Base-by-base conservation (phyloP, 2,797 vertebrate species). In the Macropodus opercularis region DNA sequence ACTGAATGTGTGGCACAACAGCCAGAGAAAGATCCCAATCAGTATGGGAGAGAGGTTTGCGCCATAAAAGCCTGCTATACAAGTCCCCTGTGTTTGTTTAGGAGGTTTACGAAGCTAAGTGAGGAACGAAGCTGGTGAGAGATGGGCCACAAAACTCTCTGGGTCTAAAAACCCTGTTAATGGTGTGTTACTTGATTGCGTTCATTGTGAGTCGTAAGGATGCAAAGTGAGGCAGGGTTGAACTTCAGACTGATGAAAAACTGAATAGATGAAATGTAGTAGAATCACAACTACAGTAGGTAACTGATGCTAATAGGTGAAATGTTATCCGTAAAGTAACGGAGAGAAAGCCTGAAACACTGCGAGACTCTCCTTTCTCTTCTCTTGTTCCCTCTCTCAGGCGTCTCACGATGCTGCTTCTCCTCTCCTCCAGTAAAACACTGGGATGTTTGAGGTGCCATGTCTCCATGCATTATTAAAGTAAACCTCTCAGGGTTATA, bases 381-480 rank as follows among this genome's bases (percentile, higher is more conserved):
- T n/a, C n/a, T n/a, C n/a, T n/a, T n/a, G n/a, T n/a, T n/a, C n/a
- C n/a, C n/a, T n/a, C n/a, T n/a, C n/a, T n/a, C n/a, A n/a, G n/a
- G n/a, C n/a, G n/a, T 78, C 66, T 70, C 38, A 35, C 69, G 52
- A 52, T 17, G 43, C 63, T 48, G 64, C 78, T 67, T 44, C 65
- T 71, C 48, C 48, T 38, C 46, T 62, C 53, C 66, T 63, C 68
- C 65, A 76, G 76, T 84, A 69, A 87, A 85, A 87, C 75, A 85
- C 63, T 71, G 79, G 63, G 72, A 78, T 79, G 76, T 84, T 85
- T 86, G 75, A 90, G 90, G 85, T 90, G 85, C 82, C 77, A 80
- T 84, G 81, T 85, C 79, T 80, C 68, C 73, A 88, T 90, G 81
- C 70, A 89, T 87, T 89, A 90, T 89, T 89, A 79, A 90, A 84